These are phyloP conservation scores for Achatina immaculata DNA, from an alignment of 1,140 invertebrate species.

Conservation along the genomic window DNA sequence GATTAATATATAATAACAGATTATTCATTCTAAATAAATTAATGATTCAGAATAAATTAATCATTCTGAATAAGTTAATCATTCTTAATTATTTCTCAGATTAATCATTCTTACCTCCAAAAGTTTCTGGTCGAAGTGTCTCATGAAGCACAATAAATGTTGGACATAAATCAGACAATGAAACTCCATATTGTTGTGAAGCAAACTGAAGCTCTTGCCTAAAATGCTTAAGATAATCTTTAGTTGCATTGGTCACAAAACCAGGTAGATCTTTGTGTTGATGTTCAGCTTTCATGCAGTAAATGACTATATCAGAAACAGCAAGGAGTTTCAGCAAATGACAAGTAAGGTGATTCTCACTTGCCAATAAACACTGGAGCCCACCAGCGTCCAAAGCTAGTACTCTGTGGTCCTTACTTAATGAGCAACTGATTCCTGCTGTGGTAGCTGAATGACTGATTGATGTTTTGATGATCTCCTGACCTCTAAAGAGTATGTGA, in stretches of 20 bases:
- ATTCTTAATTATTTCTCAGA: no score
- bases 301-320: slow-evolving; percentile 86
- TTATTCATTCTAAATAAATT: no score
- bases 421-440: slow-evolving; percentile 85
- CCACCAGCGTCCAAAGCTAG: slow-evolving; percentile 88
- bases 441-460: slow-evolving; percentile 82
- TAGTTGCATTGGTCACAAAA: slow-evolving; percentile 84
- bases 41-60: no score
- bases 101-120: slow-evolving; percentile 56
- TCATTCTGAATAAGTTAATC: no score
- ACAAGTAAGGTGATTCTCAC: slow-evolving; percentile 80
- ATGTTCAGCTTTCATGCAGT: slow-evolving; percentile 83
- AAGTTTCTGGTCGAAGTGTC: slow-evolving; percentile 79
- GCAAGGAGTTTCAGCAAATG: slow-evolving; percentile 85
- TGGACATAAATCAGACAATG: slow-evolving; percentile 77
- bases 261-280: slow-evolving; percentile 84
- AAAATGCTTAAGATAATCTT: slow-evolving; percentile 83
- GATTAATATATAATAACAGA: no score
- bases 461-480: slow-evolving; percentile 83
- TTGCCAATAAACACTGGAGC: slow-evolving; percentile 77
- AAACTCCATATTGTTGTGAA: slow-evolving; percentile 73
- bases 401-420: slow-evolving; percentile 77
- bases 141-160: slow-evolving; percentile 86
- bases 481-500: slow-evolving; percentile 83
- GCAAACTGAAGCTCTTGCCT: slow-evolving; percentile 76